phyloP scores from a whole-genome alignment of 2,797 vertebrate species.

The Taenioides sp. region DNA sequence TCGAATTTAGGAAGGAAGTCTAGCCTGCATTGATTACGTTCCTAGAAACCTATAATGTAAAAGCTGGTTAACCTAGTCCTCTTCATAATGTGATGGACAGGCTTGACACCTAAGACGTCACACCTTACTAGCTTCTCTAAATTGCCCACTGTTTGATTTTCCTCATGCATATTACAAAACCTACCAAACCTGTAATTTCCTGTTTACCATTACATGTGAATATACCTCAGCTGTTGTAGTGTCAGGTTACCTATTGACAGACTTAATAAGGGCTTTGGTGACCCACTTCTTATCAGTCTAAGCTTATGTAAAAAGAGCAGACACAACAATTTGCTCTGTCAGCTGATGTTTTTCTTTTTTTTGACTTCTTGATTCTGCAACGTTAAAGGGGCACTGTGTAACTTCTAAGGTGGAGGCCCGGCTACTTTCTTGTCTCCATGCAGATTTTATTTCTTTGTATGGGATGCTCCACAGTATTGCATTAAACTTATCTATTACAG shows the following conservation, averaged over 20 bases:
- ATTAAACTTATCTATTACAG: too few relatives aligned
- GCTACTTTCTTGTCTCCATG: too few relatives aligned
- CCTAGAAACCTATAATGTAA: conserved; percentile 1
- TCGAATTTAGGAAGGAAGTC: neutral
- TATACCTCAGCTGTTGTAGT: neutral
- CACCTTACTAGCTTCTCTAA: conserved; percentile 3
- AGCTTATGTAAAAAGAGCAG: neutral
- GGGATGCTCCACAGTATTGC: too few relatives aligned
- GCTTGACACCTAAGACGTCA: conserved; percentile 28
- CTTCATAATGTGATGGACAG: conserved; percentile 3
- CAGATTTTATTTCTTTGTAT: too few relatives aligned
- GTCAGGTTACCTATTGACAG: neutral
- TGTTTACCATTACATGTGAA: neutral
- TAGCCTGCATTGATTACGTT: conserved; percentile 1
- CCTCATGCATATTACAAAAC: neutral
- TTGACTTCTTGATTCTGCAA: neutral
- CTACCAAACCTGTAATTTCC: neutral
- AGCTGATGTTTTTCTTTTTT: neutral
- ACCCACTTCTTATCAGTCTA: neutral
- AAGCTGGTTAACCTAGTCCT: neutral
- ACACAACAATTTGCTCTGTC: neutral
- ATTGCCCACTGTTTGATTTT: neutral
- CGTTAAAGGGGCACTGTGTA: too few relatives aligned
- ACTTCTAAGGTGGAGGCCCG: too few relatives aligned
- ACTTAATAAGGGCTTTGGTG: too few relatives aligned